These are phyloP conservation scores for Hemibagrus wyckioides DNA, from an alignment of 2,113 vertebrate species.

Conservation along the genomic window DNA sequence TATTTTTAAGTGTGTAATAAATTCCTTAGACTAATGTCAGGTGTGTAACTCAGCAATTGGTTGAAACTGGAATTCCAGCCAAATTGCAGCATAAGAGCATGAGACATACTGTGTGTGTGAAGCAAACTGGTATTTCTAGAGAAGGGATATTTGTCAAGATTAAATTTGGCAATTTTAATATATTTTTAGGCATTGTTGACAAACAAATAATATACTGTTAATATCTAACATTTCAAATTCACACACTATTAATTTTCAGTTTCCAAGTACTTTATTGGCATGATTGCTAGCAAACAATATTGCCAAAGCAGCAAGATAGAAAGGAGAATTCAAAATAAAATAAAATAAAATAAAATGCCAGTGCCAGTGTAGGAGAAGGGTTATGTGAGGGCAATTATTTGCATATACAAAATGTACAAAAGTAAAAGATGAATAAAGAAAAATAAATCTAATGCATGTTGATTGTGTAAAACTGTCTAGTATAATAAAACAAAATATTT, in stretches of 20 bases:
- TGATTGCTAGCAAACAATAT: too few species aligned
- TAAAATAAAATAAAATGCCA: too few species aligned
- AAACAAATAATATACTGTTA: not conserved
- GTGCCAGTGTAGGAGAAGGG: too few species aligned
- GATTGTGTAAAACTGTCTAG: not conserved
- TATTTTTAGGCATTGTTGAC: not conserved
- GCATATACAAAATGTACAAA: too few species aligned
- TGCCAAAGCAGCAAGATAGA: too few species aligned
- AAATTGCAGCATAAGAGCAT: not conserved
- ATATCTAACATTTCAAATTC: not conserved
- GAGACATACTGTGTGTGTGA: not conserved
- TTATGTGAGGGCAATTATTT: too few species aligned
- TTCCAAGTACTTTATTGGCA: too few species aligned
- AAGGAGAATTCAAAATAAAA: not conserved
- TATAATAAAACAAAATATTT: not conserved
- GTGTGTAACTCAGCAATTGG: too few species aligned
- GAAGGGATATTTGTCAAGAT: not conserved
- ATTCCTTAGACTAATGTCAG: not conserved
- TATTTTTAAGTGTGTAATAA: not conserved
- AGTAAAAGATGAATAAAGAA: too few species aligned
- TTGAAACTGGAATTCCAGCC: not conserved
- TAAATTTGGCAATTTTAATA: not conserved
- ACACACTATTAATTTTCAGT: not conserved
- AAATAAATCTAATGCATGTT: too few species aligned
- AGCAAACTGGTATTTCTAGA: not conserved